These are phyloP conservation scores for Stenoptilia bipunctidactyla DNA, from an alignment of 2,888 invertebrate species.

Conservation along the genomic window DNA sequence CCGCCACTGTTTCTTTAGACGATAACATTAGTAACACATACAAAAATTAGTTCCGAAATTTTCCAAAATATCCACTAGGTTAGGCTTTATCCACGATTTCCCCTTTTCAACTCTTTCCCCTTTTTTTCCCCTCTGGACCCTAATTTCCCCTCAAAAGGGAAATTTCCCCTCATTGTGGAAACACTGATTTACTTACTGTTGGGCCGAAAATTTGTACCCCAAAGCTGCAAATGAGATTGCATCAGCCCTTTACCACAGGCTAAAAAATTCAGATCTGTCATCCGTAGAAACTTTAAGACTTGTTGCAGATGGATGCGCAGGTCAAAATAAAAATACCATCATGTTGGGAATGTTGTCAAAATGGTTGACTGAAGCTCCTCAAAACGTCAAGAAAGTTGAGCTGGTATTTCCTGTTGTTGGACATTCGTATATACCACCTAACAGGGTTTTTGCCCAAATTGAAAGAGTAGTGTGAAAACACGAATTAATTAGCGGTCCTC, in stretches of 20 bases:
- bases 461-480: conserved; percentile 13
- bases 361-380: conserved; percentile 16
- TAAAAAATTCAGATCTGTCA: not conserved
- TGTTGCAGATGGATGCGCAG: conserved; percentile 12
- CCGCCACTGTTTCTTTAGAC: no score
- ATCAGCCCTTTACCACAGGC: not conserved
- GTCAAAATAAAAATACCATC: conserved; percentile 23
- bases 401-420: conserved; percentile 19
- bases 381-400: conserved; percentile 12
- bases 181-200: conserved; percentile 8
- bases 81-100: no score
- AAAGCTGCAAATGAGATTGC: conserved; percentile 1
- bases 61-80: no score
- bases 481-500: conserved; percentile 1
- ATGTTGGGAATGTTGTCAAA: conserved; percentile 18
- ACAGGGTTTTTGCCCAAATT: conserved; percentile 21
- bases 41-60: no score
- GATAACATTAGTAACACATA: no score
- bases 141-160: no score
- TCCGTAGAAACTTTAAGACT: not conserved
- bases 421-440: conserved; percentile 21
- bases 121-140: no score
- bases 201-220: not conserved
- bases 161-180: no score
- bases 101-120: no score